Conservation (phyloP, 2,888 invertebrate genomes). For the Capitulum mitella region DNA sequence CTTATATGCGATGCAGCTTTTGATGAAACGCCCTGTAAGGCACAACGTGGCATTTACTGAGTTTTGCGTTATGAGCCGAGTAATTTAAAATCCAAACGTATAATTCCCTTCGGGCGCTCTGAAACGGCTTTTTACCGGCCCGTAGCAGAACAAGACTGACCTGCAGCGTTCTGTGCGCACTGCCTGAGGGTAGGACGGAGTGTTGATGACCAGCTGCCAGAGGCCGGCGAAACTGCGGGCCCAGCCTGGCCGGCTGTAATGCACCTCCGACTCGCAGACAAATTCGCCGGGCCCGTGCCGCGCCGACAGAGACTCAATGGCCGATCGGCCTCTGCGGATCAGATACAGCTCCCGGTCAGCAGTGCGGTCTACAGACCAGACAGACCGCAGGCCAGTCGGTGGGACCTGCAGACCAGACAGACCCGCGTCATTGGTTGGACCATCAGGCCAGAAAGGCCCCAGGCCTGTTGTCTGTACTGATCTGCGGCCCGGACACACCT, state of each 20-base stretch:
- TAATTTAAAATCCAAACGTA: too few species aligned
- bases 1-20: too few species aligned
- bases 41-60: too few species aligned
- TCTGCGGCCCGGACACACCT: too few species aligned
- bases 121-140: too few species aligned
- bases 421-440: neutral
- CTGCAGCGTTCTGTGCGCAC: constrained; percentile 42
- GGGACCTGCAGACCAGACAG: neutral
- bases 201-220: constrained; percentile 42
- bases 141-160: constrained; percentile 37
- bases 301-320: neutral
- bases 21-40: too few species aligned
- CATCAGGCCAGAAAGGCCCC: too few species aligned
- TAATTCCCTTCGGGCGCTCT: too few species aligned
- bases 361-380: neutral
- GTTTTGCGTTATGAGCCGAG: too few species aligned
- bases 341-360: neutral
- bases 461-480: too few species aligned
- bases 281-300: constrained; percentile 40
- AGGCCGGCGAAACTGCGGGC: constrained; percentile 41
- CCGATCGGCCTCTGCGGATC: neutral
- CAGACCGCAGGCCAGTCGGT: neutral
- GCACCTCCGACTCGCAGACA: constrained; percentile 41
- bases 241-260: constrained; percentile 42
- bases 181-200: constrained; percentile 41